Conservation (phyloP, 2,888 invertebrate genomes). For the Dasysyrphus albostriatus region DNA sequence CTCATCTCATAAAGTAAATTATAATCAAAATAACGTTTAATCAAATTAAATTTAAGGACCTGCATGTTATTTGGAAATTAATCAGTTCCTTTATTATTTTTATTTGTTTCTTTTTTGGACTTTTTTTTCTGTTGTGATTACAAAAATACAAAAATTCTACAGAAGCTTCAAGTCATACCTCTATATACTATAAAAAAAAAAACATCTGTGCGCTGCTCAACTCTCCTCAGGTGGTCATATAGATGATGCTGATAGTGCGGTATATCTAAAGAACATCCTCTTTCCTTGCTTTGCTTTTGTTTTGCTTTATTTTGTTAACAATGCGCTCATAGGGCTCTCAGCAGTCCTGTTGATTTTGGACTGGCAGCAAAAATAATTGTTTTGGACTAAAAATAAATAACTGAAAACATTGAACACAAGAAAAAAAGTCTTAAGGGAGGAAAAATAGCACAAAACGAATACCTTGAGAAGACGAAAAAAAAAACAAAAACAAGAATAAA, state of each 20-base stretch:
- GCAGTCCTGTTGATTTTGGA: constrained; percentile 62
- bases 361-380: constrained; percentile 69
- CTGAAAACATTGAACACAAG: constrained; percentile 27
- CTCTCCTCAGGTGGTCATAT: constrained; percentile 44
- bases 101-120: background rate
- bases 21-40: background rate
- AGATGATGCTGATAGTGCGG: constrained; percentile 16
- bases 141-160: background rate
- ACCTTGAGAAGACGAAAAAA: background rate
- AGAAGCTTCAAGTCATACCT: constrained; percentile 26
- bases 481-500: constrained; percentile 20
- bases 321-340: constrained; percentile 35
- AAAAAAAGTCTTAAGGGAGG: constrained; percentile 18
- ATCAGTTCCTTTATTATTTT: background rate
- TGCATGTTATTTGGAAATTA: background rate
- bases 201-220: constrained; percentile 55
- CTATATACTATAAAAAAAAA: no score
- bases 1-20: no score
- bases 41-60: background rate
- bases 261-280: constrained; percentile 17
- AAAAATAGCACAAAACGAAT: background rate
- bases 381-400: constrained; percentile 45
- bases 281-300: background rate
- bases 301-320: constrained; percentile 34
- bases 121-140: background rate